phyloP scores from a whole-genome alignment of 1,140 invertebrate genomes.

The Drosophila mojavensis region DNA sequence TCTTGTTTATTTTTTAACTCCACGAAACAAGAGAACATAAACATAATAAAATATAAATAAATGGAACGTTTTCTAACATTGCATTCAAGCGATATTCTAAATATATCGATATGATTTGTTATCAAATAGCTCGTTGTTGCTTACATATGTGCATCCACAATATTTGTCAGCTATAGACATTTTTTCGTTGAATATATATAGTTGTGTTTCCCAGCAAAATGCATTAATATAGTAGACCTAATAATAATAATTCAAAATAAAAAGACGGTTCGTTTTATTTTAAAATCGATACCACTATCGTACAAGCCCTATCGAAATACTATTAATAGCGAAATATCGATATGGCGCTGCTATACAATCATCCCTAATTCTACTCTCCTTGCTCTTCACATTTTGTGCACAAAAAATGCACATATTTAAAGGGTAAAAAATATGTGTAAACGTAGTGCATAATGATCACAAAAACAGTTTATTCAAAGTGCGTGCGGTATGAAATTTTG shows the following conservation, averaged over 20 bases:
- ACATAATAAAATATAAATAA: not conserved
- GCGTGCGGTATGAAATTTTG: conserved; percentile 28
- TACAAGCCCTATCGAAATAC: not conserved
- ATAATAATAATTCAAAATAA: too few relatives aligned
- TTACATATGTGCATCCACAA: not conserved
- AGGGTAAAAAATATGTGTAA: conserved; percentile 24
- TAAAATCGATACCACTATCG: not conserved
- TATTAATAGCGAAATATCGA: not conserved
- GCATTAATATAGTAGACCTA: too few relatives aligned
- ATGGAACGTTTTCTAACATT: conserved; percentile 1
- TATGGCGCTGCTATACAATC: not conserved
- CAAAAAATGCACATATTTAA: conserved; percentile 29
- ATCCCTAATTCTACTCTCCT: conserved; percentile 20
- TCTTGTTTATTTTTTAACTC: not conserved
- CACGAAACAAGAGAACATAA: conserved; percentile 1
- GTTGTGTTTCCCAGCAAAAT: too few relatives aligned
- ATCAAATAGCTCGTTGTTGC: not conserved
- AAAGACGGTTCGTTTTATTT: too few relatives aligned
- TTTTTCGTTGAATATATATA: too few relatives aligned
- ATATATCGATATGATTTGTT: conserved; percentile 1
- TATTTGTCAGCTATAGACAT: not conserved
- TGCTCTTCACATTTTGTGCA: conserved; percentile 23
- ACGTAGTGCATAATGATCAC: conserved; percentile 6
- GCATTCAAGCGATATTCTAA: not conserved
- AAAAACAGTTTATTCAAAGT: conserved; percentile 25